Conservation (phyloP, 2,797 vertebrate genomes). For the Atherinosoma microstoma region DNA sequence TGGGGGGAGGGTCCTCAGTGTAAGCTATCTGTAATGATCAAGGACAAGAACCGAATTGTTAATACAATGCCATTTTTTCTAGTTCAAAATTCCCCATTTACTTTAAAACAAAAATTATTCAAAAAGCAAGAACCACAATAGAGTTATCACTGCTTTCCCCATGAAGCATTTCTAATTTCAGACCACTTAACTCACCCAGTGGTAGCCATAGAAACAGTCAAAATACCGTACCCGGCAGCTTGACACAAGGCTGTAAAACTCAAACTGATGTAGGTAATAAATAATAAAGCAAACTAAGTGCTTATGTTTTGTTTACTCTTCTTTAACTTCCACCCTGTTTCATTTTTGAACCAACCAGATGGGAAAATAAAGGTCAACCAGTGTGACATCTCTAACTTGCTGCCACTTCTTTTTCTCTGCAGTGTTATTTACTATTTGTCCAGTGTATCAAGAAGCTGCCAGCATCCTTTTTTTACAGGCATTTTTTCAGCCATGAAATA, state of each 20-base stretch:
- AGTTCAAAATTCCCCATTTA: slow-evolving; percentile 21
- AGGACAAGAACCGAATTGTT: slow-evolving; percentile 51
- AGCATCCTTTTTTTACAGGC: slow-evolving; percentile 2
- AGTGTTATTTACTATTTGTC: slow-evolving; percentile 21
- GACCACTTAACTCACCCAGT: slow-evolving; percentile 44
- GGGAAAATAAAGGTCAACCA: slow-evolving; percentile 10
- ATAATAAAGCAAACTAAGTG: slow-evolving; percentile 37
- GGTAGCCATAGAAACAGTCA: slow-evolving; percentile 69
- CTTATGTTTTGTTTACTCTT: slow-evolving; percentile 21
- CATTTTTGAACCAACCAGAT: slow-evolving; percentile 20
- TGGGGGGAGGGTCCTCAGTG: slow-evolving; percentile 57
- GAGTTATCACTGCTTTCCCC: slow-evolving; percentile 41
- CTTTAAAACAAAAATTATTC: slow-evolving; percentile 1
- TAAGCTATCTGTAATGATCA: slow-evolving; percentile 47
- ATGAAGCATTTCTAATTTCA: slow-evolving; percentile 49
- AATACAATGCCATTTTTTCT: slow-evolving; percentile 44
- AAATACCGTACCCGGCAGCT: slow-evolving; percentile 52
- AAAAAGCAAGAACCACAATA: slow-evolving; percentile 24
- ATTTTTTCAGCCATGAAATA: slow-evolving; percentile 17
- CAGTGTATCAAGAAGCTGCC: slow-evolving; percentile 13
- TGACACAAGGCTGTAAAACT: slow-evolving; percentile 48
- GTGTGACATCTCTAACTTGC: slow-evolving; percentile 20
- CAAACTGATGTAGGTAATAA: slow-evolving; percentile 37
- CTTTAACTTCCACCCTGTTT: slow-evolving; percentile 18
- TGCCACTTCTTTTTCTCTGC: slow-evolving; percentile 16